A percentile compares a stretch with the other conserved stretches of the same genome.
Evolutionary conservation across 1,140 invertebrate genomes (phyloP).

Genomic region (Drosophila watanabei): DNA sequence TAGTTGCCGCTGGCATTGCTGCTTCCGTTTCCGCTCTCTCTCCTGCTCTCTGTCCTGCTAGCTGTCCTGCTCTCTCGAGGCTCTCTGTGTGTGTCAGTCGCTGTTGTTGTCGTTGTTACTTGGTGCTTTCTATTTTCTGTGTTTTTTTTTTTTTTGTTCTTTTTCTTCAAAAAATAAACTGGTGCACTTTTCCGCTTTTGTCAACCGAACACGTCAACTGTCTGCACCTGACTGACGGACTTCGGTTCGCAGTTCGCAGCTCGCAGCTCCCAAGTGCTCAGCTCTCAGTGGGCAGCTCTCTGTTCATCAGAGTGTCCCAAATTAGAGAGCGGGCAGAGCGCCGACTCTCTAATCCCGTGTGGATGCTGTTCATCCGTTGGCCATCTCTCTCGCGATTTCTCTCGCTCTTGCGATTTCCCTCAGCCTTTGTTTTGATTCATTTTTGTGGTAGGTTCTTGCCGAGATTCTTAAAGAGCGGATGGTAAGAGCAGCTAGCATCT

Average conservation of each 20-base stretch:
- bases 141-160: neutral
- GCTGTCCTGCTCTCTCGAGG: constrained; percentile 22
- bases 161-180: constrained; percentile 22
- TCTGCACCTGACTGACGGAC: constrained; percentile 83
- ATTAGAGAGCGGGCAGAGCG: constrained; percentile 60
- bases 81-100: constrained; percentile 38
- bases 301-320: constrained; percentile 15
- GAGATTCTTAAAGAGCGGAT: constrained; percentile 70
- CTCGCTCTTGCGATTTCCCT: constrained; percentile 3
- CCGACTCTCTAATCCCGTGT: constrained; percentile 49
- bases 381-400: constrained; percentile 12
- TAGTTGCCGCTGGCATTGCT: constrained; percentile 29
- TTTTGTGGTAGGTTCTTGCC: constrained; percentile 75
- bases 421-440: constrained; percentile 74
- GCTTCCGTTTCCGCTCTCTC: constrained; percentile 15
- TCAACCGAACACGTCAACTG: constrained; percentile 85
- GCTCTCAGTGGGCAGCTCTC: constrained; percentile 14
- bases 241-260: constrained; percentile 30
- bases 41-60: constrained; percentile 14
- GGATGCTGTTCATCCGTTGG: constrained; percentile 66
- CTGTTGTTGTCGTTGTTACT: constrained; percentile 6
- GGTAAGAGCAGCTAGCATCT: constrained; percentile 33
- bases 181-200: constrained; percentile 68
- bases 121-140: constrained; percentile 5
- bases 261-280: constrained; percentile 25